phyloP scores from a whole-genome alignment of 2,888 invertebrate genomes.

The Clostera curtula region DNA sequence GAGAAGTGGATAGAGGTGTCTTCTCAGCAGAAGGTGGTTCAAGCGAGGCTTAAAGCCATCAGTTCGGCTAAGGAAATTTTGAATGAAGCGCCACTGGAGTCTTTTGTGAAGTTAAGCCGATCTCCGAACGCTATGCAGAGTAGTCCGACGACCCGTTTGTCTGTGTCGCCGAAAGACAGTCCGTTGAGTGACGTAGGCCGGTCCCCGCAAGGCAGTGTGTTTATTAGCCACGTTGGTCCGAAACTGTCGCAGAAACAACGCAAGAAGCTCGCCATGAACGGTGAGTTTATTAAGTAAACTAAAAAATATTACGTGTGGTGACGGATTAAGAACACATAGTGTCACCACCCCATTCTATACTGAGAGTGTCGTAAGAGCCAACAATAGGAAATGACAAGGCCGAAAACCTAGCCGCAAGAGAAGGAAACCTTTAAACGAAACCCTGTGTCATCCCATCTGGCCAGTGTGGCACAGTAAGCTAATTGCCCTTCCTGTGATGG shows the following conservation, averaged over 20 bases:
- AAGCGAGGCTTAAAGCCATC: conserved; percentile 64
- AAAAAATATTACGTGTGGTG: too few relatives aligned
- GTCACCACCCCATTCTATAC: too few relatives aligned
- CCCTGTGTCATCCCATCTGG: too few relatives aligned
- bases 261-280: conserved; percentile 73
- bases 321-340: too few relatives aligned
- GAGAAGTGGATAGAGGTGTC: conserved; percentile 69
- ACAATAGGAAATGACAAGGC: too few relatives aligned
- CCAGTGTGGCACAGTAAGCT: too few relatives aligned
- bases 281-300: too few relatives aligned
- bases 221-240: conserved; percentile 61
- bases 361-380: too few relatives aligned
- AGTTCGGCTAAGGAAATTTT: conserved; percentile 52
- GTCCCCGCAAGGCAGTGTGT: conserved; percentile 47
- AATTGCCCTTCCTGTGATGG: too few relatives aligned
- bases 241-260: conserved; percentile 79
- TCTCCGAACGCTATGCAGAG: conserved; percentile 38
- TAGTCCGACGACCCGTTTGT: conserved; percentile 34
- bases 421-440: too few relatives aligned
- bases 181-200: conserved; percentile 34
- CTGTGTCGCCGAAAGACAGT: conserved; percentile 51
- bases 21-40: conserved; percentile 57
- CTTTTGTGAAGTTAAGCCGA: conserved; percentile 54
- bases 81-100: conserved; percentile 46
- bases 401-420: too few relatives aligned